These are phyloP conservation scores for Ariopsis seemanni DNA, from an alignment of 2,113 vertebrate genomes.

Conservation along the genomic window DNA sequence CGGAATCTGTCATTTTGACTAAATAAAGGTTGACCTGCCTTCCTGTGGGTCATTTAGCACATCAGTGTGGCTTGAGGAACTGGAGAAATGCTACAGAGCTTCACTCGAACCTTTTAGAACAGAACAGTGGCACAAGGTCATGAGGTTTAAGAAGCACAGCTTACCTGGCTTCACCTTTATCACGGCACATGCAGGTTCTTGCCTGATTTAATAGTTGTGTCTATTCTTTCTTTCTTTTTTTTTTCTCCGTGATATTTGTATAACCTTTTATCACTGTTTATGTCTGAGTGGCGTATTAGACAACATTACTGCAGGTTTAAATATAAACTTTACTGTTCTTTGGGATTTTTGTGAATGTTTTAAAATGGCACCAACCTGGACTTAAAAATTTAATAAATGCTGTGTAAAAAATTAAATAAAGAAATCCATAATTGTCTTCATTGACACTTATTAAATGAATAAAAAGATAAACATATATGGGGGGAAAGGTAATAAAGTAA, in stretches of 20 bases:
- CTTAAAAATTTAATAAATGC: neutral
- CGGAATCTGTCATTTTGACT: neutral
- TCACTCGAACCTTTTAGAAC: neutral
- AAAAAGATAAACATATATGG: neutral
- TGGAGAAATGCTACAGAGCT: neutral
- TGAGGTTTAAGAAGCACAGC: neutral
- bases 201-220: slow-evolving; percentile 10
- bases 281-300: slow-evolving; percentile 13
- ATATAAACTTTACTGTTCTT: neutral
- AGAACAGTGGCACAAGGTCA: neutral
- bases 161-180: slow-evolving; percentile 8
- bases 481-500: no score
- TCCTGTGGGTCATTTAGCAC: neutral
- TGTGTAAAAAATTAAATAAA: neutral
- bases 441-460: neutral
- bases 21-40: neutral
- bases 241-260: neutral
- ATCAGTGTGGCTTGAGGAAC: neutral
- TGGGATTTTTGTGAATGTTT: neutral
- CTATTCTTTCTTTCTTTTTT: neutral
- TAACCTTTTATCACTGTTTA: slow-evolving; percentile 3
- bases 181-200: neutral
- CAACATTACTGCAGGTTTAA: neutral
- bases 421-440: neutral
- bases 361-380: neutral